Evolutionary conservation across 2,113 vertebrate genomes (phyloP), one percentile per base, ranked within the genome.

Genomic region (Rhizomys pruinosus): DNA sequence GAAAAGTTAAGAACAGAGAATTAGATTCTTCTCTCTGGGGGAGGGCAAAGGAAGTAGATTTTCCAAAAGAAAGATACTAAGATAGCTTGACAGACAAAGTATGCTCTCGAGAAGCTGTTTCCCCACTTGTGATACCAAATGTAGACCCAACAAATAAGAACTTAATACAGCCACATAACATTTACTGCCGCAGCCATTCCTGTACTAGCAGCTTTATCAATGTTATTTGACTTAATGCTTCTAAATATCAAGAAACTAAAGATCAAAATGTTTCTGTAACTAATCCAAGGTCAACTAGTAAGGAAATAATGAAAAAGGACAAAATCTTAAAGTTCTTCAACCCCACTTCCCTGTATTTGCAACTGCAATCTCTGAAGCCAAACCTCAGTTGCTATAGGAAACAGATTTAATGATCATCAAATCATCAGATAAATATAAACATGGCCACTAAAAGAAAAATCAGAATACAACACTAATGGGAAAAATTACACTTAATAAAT

Each of bases 231-330:
- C 9, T 89, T 90, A 61, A 76, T 82, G 76, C 23, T 89, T 25
- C 74, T 76, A n/a, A 61, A 90, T 89, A 92, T 68, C 19, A 64
- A 39, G 37, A 89, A 96, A 89, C 61, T 39, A 89, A 94, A 42
- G 23, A 78, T 15, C 57, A 15, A 89, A 93, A 84, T 37, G 27
- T 92, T 79, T 92, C 80, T 5, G 73, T n/a, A 93, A 88, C 20
- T 76, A 89, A 90, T 34, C 3, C 63, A 90, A 92, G 29, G 15
- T 80, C 76, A 92, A 16, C 91, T 2, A 88, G 42, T 64, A 92
- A 84, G 39, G 11, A 96, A 94, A 89, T 68, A 93, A 91, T 44
- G 29, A 55, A 89, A 96, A 89, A 89, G 12, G 23, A 90, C 39
- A 92, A 82, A 91, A 13, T 9, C 5, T 95, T 27, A 66, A 82